A percentile compares a stretch with the other conserved stretches of the same genome.
Conservation (phyloP, 2,113 vertebrate species). For the Alaudala cheleensis region DNA sequence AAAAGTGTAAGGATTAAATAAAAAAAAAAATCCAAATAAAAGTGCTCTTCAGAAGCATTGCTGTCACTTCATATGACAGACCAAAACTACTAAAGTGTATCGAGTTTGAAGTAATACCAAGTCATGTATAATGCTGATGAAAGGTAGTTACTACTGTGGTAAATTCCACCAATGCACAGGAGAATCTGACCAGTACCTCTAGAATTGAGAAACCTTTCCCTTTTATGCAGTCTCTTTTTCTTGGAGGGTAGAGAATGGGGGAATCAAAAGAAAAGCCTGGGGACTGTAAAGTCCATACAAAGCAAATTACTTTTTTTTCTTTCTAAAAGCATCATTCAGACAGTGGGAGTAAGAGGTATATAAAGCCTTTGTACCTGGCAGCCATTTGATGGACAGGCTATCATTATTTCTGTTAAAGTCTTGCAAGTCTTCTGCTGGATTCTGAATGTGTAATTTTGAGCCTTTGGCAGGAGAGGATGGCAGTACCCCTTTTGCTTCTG, state of each 20-base stretch:
- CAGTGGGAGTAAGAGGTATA: background rate
- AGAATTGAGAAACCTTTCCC: background rate
- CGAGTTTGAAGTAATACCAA: background rate
- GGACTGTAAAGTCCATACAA: background rate
- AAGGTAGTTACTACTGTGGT: background rate
- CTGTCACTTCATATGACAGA: background rate
- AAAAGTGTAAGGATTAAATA: background rate
- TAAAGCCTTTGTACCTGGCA: constrained; percentile 19
- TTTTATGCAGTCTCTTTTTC: background rate
- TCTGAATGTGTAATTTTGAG: background rate
- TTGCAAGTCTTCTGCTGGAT: background rate
- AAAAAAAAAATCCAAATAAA: background rate
- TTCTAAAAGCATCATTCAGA: background rate
- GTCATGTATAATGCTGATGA: background rate
- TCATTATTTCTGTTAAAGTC: background rate
- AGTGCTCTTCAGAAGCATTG: background rate
- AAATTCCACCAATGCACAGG: background rate
- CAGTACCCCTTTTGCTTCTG: background rate
- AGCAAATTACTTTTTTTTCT: background rate
- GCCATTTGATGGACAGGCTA: background rate
- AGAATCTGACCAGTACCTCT: background rate
- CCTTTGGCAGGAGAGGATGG: background rate
- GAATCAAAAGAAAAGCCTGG: background rate
- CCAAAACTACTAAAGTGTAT: background rate
- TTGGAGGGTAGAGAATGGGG: background rate